These are phyloP conservation scores for Ellobium chinense DNA, from an alignment of 2,888 invertebrate species.

Conservation along the genomic window DNA sequence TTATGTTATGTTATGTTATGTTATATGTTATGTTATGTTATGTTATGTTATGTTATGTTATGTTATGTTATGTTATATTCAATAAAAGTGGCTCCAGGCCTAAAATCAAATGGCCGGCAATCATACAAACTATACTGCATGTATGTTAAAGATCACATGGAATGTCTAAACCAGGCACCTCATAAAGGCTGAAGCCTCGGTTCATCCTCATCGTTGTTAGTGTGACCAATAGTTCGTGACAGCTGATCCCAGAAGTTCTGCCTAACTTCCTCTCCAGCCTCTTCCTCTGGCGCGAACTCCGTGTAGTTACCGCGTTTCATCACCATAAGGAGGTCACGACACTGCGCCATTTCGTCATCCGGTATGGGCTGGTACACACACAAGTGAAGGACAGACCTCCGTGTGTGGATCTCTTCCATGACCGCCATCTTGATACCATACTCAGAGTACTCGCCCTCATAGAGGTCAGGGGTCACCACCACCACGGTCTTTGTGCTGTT, in stretches of 20 bases:
- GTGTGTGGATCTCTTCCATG: conserved; percentile 21
- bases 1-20: too few species aligned
- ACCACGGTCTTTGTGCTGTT: conserved; percentile 33
- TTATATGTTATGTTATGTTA: too few species aligned
- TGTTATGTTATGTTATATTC: too few species aligned
- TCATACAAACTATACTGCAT: too few species aligned
- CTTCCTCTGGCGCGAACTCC: background rate
- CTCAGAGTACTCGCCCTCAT: conserved; percentile 11
- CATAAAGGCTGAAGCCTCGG: background rate
- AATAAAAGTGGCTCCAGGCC: too few species aligned
- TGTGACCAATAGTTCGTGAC: background rate
- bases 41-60: too few species aligned
- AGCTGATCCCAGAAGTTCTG: conserved; percentile 13
- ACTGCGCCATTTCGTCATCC: background rate
- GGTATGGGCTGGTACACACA: conserved; percentile 18
- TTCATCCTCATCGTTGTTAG: background rate
- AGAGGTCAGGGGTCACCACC: conserved; percentile 29
- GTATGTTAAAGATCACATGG: too few species aligned
- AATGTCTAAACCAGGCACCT: too few species aligned
- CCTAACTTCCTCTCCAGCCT: background rate
- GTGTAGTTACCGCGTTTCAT: conserved; percentile 1
- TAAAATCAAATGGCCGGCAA: too few species aligned
- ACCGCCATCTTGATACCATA: conserved; percentile 45
- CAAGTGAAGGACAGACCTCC: conserved; percentile 24
- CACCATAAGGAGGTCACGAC: background rate